Base-by-base conservation (phyloP, 2,797 vertebrate genomes). In the Furcifer pardalis region DNA sequence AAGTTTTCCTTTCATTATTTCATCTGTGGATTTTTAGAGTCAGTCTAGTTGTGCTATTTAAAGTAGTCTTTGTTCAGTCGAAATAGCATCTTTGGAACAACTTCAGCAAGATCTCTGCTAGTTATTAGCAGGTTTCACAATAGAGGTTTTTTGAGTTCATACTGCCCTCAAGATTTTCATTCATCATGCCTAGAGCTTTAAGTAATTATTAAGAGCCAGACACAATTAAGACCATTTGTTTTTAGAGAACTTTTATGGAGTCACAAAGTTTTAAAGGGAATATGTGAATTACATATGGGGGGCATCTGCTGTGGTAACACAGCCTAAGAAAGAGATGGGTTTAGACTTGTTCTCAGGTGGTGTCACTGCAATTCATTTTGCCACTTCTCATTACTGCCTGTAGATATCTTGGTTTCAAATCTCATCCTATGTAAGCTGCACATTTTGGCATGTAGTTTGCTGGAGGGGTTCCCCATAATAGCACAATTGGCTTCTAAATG, bases 221-320 rank as follows among this genome's bases (percentile, higher is more conserved):
- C 49, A 6, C 78, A 84, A 62, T 91, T 87, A 84, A 60, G 79
- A 19, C 63, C 49, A 49, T 86, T 84, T 79, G 84, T 27, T 86
- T 81, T 46, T 63, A 83, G 66, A 82, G 79, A 68, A 2, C 65
- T 78, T 82, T 82, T 69, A 32, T 40, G 76, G 32, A 52, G 40
- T 72, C 37, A 83, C 79, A 77, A 42, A 62, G 46, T 77, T 78
- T 59, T 19, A 44, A 76, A 59, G 44, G 32, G 37, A 52, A 65
- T 19, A 30, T 25, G 40, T 23, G 35, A 83, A 75, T 5, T 83
- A n/a, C 66, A 66, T 32, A 8, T 62, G 40, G 27, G 80, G 10
- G 9, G 25, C 15, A 81, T 60, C 62, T 81, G 78, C 52, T 72
- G 32, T 42, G n/a, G 4, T 40, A 52, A 56, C 30, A 30, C 10